These are phyloP conservation scores for Brachyptera putata DNA, from an alignment of 2,888 invertebrate species.

Conservation along the genomic window DNA sequence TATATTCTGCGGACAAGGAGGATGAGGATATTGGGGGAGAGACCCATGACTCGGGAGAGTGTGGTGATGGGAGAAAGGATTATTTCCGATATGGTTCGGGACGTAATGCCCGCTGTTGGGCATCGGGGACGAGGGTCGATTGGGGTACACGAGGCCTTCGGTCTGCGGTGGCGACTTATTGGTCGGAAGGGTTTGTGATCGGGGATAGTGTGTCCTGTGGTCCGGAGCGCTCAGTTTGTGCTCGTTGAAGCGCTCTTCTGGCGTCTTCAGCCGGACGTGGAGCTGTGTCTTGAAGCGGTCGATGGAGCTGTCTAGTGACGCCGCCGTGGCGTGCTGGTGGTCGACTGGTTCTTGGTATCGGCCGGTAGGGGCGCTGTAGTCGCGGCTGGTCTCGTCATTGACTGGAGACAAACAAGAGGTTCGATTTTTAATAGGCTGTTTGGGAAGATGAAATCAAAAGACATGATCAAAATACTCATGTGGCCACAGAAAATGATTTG, in stretches of 20 bases:
- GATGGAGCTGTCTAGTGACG: conserved; percentile 13
- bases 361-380: no score
- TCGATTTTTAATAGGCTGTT: no score
- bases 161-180: background rate
- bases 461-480: no score
- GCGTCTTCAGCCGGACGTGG: conserved; percentile 41
- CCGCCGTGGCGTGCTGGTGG: background rate
- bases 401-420: no score
- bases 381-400: no score
- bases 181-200: background rate
- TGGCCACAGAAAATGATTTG: no score
- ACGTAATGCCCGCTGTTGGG: no score
- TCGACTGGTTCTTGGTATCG: background rate
- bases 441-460: no score
- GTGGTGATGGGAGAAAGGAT: background rate
- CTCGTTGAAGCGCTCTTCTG: conserved; percentile 11
- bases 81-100: no score
- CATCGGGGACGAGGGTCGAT: background rate
- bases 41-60: background rate
- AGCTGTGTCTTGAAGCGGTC: conserved; percentile 44
- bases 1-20: no score
- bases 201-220: background rate
- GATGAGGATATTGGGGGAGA: no score
- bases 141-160: background rate
- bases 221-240: background rate